Conservation (phyloP, 2,797 vertebrate species). For the Pipistrellus nathusii region DNA sequence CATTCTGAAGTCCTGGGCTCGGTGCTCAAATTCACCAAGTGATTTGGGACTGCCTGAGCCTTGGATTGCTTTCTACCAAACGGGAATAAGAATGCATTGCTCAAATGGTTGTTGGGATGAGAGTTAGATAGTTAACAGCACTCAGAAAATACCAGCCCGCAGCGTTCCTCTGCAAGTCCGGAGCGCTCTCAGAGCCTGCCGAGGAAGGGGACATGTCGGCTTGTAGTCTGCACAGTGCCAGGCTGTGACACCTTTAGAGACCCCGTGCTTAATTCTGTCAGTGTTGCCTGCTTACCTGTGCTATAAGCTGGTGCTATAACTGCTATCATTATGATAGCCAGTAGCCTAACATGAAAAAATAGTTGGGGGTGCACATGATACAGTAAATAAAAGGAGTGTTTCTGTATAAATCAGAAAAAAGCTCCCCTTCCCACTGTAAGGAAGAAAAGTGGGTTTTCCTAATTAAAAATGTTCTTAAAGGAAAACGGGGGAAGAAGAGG, state of each 20-base stretch:
- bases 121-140: neutral
- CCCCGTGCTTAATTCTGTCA: neutral
- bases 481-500: neutral
- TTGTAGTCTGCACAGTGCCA: neutral
- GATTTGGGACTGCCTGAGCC: neutral
- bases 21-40: neutral
- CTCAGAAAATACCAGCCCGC: neutral
- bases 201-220: neutral
- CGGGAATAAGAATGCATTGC: neutral
- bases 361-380: neutral
- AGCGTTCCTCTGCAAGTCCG: neutral
- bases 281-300: neutral
- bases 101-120: neutral
- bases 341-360: neutral
- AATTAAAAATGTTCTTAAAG: neutral
- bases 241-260: neutral
- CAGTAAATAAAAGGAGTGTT: neutral
- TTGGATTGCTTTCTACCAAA: slow-evolving; percentile 19
- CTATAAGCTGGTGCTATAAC: neutral
- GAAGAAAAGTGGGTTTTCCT: neutral
- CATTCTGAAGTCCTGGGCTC: neutral
- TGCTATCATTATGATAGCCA: neutral
- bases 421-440: neutral
- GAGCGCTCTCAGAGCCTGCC: neutral
- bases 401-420: neutral